phyloP scores from a whole-genome alignment of 2,888 invertebrate genomes.

The Halictus ligatus region DNA sequence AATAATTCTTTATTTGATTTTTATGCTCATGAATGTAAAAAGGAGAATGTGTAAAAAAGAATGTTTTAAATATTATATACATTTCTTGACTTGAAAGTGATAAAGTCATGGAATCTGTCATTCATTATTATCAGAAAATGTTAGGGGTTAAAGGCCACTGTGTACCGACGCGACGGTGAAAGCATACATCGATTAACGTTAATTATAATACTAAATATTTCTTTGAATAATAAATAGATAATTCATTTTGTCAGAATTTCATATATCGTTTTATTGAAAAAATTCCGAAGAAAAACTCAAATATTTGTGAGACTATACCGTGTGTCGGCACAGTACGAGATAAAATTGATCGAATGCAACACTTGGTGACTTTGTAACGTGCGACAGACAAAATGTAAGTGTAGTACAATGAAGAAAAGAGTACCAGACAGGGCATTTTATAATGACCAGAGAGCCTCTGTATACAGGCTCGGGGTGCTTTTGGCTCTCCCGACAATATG shows the following conservation, averaged over 20 bases:
- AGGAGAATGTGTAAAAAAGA: not conserved
- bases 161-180: constrained; percentile 28
- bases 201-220: not conserved
- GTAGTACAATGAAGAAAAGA: constrained; percentile 32
- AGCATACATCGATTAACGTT: constrained; percentile 4
- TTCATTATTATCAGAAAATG: constrained; percentile 27
- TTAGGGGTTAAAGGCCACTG: constrained; percentile 35
- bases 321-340: not conserved
- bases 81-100: not conserved
- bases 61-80: constrained; percentile 7
- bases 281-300: constrained; percentile 8
- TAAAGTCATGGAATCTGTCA: constrained; percentile 28
- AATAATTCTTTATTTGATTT: not conserved
- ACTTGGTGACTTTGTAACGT: constrained; percentile 12
- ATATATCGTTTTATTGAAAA: not conserved
- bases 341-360: constrained; percentile 22
- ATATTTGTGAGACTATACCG: not conserved
- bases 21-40: not conserved
- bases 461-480: constrained; percentile 65
- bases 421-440: constrained; percentile 54
- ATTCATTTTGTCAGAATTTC: not conserved
- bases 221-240: not conserved
- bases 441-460: constrained; percentile 56
- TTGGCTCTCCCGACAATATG: constrained; percentile 77
- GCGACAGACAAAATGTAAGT: constrained; percentile 32